Evolutionary conservation across 2,888 invertebrate genomes (phyloP).

Genomic region (Eupeodes latifasciatus): DNA sequence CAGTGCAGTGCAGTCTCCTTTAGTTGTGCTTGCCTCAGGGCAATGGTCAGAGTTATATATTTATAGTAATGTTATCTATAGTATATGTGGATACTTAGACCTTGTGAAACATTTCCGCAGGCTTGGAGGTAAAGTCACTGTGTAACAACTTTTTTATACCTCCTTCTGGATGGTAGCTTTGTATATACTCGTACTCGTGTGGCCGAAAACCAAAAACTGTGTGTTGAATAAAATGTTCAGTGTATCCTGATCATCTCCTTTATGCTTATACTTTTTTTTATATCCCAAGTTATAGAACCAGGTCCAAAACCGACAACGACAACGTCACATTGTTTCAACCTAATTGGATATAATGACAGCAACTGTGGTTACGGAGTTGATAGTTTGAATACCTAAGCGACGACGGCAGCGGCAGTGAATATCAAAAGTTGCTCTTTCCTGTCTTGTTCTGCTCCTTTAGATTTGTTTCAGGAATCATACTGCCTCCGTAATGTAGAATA

Average conservation of each 20-base stretch:
- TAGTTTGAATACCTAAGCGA: constrained; percentile 42
- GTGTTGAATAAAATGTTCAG: constrained; percentile 71
- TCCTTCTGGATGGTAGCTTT: background rate
- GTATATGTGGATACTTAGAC: constrained; percentile 59
- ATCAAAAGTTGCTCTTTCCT: constrained; percentile 41
- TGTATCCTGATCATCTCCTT: constrained; percentile 50
- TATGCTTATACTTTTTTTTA: background rate
- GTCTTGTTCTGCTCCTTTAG: constrained; percentile 20
- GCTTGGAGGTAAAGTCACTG: constrained; percentile 57
- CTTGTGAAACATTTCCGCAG: constrained; percentile 69
- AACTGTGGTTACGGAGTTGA: constrained; percentile 56
- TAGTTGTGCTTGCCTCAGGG: constrained; percentile 73
- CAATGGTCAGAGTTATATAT: constrained; percentile 69
- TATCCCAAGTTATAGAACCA: background rate
- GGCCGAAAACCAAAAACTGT: constrained; percentile 64
- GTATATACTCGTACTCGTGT: background rate
- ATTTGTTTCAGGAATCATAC: constrained; percentile 21
- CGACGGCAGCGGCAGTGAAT: constrained; percentile 27
- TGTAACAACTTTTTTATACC: constrained; percentile 51
- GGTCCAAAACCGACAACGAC: background rate
- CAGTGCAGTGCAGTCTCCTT: constrained; percentile 68
- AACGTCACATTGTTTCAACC: constrained; percentile 71
- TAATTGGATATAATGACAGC: constrained; percentile 75
- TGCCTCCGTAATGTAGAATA: constrained; percentile 28
- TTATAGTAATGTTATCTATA: constrained; percentile 34